Percentiles rank a stretch among this genome's conserved stretches.
These are phyloP conservation scores for Helicoverpa assulta DNA, from an alignment of 2,888 invertebrate species.

Conservation along the genomic window DNA sequence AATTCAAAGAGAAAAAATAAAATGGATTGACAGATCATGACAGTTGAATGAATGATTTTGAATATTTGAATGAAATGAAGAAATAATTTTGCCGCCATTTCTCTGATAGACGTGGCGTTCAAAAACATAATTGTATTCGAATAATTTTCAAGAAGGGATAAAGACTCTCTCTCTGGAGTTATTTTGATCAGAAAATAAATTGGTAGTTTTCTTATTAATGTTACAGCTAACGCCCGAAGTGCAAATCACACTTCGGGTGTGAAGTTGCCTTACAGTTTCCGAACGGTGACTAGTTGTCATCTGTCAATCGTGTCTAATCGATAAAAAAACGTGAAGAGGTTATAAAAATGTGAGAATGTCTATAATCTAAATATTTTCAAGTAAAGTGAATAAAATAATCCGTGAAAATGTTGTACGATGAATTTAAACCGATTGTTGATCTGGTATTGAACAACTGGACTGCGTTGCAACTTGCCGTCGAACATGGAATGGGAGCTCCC, in stretches of 20 bases:
- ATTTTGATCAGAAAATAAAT: too few relatives aligned
- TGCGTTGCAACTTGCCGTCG: slow-evolving; percentile 92
- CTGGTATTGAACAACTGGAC: slow-evolving; percentile 93
- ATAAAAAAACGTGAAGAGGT: slow-evolving; percentile 60
- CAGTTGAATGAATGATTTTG: slow-evolving; percentile 9
- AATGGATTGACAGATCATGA: slow-evolving; percentile 22
- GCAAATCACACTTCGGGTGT: too few relatives aligned
- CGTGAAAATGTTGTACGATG: slow-evolving; percentile 83
- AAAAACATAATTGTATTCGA: background rate
- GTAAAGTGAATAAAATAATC: slow-evolving; percentile 25
- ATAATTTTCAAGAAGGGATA: background rate
- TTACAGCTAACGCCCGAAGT: too few relatives aligned
- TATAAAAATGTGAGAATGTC: slow-evolving; percentile 68
- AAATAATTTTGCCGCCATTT: slow-evolving; percentile 42
- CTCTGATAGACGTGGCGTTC: slow-evolving; percentile 7
- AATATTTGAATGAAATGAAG: slow-evolving; percentile 24
- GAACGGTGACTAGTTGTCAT: slow-evolving; percentile 6
- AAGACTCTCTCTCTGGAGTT: too few relatives aligned
- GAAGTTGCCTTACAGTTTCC: slow-evolving; percentile 5
- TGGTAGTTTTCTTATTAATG: too few relatives aligned
- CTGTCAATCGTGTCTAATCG: slow-evolving; percentile 31
- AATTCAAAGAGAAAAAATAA: slow-evolving; percentile 36
- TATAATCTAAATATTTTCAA: slow-evolving; percentile 15
- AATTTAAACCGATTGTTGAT: slow-evolving; percentile 91
- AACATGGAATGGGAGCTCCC: slow-evolving; percentile 93